These are phyloP conservation scores for Pseudonaja textilis DNA, from an alignment of 2,113 vertebrate species.

Conservation along the genomic window DNA sequence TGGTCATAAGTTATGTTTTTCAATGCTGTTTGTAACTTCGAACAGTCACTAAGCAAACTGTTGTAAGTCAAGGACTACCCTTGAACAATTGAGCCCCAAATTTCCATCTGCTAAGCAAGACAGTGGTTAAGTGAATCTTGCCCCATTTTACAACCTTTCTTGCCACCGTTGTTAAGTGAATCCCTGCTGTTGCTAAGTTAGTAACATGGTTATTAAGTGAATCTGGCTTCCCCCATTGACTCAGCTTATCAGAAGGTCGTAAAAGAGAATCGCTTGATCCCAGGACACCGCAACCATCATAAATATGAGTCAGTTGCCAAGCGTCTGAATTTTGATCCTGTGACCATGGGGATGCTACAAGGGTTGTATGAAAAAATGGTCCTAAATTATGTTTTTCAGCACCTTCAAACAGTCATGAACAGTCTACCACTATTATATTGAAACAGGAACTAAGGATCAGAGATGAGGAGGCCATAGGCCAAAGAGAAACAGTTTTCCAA, in stretches of 20 bases:
- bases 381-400: not conserved
- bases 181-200: not conserved
- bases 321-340: not conserved
- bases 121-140: not conserved
- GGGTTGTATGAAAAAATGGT: not conserved
- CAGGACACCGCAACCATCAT: no score
- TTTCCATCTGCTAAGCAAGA: not conserved
- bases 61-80: no score
- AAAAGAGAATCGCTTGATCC: no score
- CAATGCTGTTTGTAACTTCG: not conserved
- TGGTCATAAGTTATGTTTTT: not conserved
- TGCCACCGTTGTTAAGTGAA: not conserved
- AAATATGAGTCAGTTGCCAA: no score
- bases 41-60: not conserved
- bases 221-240: not conserved
- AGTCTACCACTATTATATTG: not conserved
- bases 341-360: no score
- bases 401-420: not conserved
- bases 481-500: not conserved
- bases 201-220: not conserved
- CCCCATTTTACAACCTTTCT: not conserved
- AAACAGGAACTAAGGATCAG: fast-evolving
- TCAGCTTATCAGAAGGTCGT: no score
- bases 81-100: not conserved
- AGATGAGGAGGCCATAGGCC: fast-evolving